Percentiles rank a stretch among this genome's conserved stretches.
phyloP scores from a whole-genome alignment of 2,797 vertebrate species.

The Picus viridis region DNA sequence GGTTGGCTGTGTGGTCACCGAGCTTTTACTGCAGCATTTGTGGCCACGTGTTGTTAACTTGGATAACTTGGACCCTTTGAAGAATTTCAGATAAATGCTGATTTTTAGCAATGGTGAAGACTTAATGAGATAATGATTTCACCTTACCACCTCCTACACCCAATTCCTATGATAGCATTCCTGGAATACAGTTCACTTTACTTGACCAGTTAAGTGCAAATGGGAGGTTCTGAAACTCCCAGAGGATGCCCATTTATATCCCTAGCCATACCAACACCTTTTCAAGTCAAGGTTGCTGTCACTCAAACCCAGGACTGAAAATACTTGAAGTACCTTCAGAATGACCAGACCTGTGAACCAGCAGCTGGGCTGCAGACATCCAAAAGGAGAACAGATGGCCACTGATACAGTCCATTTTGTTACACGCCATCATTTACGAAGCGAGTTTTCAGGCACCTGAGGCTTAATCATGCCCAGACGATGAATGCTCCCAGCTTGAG shows the following conservation, averaged over 20 bases:
- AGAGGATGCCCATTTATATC: not conserved
- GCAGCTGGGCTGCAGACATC: not conserved
- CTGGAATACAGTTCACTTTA: not conserved
- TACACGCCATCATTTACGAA: not conserved
- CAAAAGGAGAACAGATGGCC: slow-evolving; percentile 34
- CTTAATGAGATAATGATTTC: not conserved
- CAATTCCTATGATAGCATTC: not conserved
- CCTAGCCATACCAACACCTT: not conserved
- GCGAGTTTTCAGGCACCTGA: slow-evolving; percentile 3
- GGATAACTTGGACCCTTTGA: not conserved
- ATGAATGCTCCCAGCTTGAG: not conserved
- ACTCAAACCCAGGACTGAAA: not conserved
- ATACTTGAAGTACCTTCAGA: not conserved
- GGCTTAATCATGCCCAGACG: not conserved
- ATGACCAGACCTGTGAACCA: not conserved
- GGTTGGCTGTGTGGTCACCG: not conserved
- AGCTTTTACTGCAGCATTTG: not conserved
- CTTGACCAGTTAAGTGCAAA: not conserved
- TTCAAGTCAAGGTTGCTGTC: not conserved
- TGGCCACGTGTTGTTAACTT: not conserved
- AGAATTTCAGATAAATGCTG: not conserved
- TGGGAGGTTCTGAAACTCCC: not conserved
- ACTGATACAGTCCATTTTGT: slow-evolving; percentile 1
- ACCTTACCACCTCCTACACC: not conserved
- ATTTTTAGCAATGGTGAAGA: not conserved